Conservation (phyloP, 2,797 vertebrate genomes). For the Bradypus variegatus region DNA sequence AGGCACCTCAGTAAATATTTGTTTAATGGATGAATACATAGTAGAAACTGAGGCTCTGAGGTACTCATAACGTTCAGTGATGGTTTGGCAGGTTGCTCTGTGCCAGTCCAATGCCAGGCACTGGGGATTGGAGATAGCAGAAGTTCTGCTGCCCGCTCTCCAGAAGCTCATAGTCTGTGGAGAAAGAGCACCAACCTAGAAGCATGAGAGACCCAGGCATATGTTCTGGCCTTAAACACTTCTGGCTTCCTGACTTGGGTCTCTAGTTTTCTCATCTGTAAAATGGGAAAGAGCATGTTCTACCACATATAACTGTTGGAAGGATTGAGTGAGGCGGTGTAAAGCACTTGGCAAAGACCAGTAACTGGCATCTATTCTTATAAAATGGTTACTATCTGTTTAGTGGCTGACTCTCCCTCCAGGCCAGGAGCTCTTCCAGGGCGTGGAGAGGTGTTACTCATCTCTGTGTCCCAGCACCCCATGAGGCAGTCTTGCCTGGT, state of each 20-base stretch:
- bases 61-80: not conserved
- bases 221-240: not conserved
- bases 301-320: not conserved
- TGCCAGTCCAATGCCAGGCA: not conserved
- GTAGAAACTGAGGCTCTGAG: not conserved
- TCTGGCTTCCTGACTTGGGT: not conserved
- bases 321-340: not conserved
- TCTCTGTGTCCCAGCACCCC: not conserved
- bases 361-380: not conserved
- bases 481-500: not conserved
- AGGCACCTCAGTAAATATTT: not conserved
- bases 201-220: not conserved
- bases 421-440: not conserved
- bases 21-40: not conserved
- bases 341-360: not conserved
- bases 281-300: not conserved
- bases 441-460: not conserved
- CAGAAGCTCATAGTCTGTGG: not conserved
- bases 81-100: not conserved
- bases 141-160: not conserved
- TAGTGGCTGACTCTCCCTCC: not conserved
- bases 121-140: not conserved
- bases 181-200: not conserved
- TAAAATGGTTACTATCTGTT: not conserved
- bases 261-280: not conserved